A percentile compares a stretch with the other conserved stretches of the same genome.
These are phyloP conservation scores for Plotosus lineatus DNA, from an alignment of 2,113 vertebrate genomes.

Conservation along the genomic window DNA sequence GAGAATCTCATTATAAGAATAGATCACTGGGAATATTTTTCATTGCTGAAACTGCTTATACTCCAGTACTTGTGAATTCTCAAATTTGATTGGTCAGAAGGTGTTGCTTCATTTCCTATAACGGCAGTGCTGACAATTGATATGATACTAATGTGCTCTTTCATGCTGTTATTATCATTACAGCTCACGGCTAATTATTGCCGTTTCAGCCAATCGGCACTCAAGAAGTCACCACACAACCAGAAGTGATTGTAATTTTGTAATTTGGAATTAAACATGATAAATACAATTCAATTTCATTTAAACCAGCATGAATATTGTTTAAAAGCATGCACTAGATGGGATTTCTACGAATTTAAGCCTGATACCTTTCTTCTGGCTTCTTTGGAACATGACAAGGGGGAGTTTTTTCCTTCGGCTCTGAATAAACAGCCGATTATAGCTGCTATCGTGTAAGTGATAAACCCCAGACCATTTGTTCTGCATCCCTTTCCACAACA, in stretches of 20 bases:
- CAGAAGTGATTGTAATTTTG: background rate
- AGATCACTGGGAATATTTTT: background rate
- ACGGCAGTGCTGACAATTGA: background rate
- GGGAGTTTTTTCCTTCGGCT: too few relatives aligned
- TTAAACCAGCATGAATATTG: background rate
- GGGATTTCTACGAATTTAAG: too few relatives aligned
- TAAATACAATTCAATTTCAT: background rate
- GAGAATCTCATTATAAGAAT: background rate
- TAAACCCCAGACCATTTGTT: background rate
- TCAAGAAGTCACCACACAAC: background rate
- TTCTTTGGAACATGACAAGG: too few relatives aligned
- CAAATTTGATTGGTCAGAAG: background rate
- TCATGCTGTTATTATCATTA: background rate
- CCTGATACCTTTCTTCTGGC: too few relatives aligned
- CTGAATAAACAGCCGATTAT: background rate
- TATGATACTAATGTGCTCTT: background rate
- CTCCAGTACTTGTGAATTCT: background rate
- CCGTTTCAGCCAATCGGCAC: background rate
- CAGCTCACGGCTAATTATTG: background rate
- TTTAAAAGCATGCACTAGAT: too few relatives aligned
- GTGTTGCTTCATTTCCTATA: background rate
- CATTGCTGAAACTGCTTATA: conserved; percentile 1
- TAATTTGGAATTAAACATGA: background rate
- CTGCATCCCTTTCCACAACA: background rate
- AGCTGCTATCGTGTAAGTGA: background rate